Percentiles rank a stretch among this genome's conserved stretches.
These are phyloP conservation scores for Catagonus wagneri DNA, from an alignment of 2,113 vertebrate genomes.

Conservation along the genomic window DNA sequence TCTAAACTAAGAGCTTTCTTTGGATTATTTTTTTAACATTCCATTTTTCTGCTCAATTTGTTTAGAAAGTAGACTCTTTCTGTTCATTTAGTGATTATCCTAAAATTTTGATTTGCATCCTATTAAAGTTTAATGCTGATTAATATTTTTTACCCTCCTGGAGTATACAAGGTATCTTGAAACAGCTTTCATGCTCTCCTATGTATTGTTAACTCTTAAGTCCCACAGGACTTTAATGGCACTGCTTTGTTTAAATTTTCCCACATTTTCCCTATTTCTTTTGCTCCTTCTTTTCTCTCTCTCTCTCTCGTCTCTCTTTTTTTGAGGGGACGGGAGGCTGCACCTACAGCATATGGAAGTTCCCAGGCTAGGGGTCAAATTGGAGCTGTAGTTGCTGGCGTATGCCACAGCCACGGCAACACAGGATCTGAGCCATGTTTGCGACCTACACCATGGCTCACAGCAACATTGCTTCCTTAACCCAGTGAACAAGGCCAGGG, in stretches of 20 bases:
- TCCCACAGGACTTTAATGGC: neutral
- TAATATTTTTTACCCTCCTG: slow-evolving; percentile 33
- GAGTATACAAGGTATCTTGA: neutral
- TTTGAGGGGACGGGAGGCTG: too few species aligned
- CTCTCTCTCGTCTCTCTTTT: too few species aligned
- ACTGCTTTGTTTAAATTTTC: neutral
- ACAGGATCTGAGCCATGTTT: too few species aligned
- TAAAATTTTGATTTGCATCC: neutral
- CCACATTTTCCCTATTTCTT: neutral
- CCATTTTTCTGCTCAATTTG: neutral
- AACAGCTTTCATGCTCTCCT: slow-evolving; percentile 15
- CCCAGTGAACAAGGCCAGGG: too few species aligned
- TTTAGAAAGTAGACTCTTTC: neutral
- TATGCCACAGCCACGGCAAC: too few species aligned
- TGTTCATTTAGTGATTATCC: neutral
- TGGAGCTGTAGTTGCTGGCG: too few species aligned
- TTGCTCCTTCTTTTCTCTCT: neutral
- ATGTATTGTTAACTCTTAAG: neutral
- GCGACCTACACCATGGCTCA: too few species aligned
- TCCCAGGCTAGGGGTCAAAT: too few species aligned
- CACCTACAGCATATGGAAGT: too few species aligned
- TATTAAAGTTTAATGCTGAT: neutral
- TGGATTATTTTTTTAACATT: slow-evolving; percentile 4
- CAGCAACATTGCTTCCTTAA: too few species aligned
- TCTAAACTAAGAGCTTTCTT: neutral